Evolutionary conservation across 2,888 invertebrate species (phyloP).

Genomic region (Quadroppia sp.): DNA sequence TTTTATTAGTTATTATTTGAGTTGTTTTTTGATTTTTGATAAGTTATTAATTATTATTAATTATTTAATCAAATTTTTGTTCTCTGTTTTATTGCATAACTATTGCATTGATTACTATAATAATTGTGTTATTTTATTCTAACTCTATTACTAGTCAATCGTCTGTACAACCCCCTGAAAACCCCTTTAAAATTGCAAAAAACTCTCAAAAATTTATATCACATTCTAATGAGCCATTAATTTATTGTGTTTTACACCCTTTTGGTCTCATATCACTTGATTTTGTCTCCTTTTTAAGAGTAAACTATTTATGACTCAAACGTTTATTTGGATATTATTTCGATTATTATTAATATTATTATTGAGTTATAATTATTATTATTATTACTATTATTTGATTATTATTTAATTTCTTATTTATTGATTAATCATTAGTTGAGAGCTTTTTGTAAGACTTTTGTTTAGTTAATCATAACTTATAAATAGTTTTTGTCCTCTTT

Average conservation of each 20-base stretch:
- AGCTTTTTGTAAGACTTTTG: neutral
- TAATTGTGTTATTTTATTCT: neutral
- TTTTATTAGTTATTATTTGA: neutral
- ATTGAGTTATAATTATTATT: neutral
- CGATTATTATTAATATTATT: no score
- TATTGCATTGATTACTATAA: neutral
- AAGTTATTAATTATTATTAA: neutral
- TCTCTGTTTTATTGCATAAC: slow-evolving; percentile 1
- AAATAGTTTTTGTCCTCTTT: neutral
- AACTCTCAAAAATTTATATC: no score
- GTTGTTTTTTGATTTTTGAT: neutral
- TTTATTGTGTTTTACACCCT: no score
- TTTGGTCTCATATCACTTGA: no score
- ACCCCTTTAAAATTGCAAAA: neutral
- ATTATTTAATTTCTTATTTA: slow-evolving; percentile 8
- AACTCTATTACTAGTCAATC: slow-evolving; percentile 4
- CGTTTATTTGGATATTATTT: no score
- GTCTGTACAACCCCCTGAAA: neutral
- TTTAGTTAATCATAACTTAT: slow-evolving; percentile 2
- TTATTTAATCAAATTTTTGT: neutral
- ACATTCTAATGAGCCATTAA: no score
- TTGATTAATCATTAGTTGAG: slow-evolving; percentile 14
- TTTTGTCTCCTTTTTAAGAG: no score
- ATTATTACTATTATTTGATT: slow-evolving; percentile 18
- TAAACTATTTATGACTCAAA: no score